Percentiles rank a stretch among this genome's conserved stretches.
Conservation (phyloP, 1,140 invertebrate genomes). For the Scaptodrosophila lebanonensis region DNA sequence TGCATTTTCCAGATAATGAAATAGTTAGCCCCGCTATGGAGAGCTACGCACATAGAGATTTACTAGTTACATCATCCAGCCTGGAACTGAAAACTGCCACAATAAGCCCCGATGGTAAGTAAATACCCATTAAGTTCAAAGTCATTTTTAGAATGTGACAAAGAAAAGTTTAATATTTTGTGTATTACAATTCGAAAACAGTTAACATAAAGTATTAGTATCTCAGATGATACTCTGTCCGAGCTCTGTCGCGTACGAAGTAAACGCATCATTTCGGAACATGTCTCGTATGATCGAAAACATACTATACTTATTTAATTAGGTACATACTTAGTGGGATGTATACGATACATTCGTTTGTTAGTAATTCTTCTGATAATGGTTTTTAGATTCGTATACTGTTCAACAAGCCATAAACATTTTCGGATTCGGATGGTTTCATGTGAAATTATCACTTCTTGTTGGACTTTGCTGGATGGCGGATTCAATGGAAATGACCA, state of each 20-base stretch:
- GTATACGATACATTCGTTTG: background rate
- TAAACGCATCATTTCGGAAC: too few relatives aligned
- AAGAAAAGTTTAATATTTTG: too few relatives aligned
- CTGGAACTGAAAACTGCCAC: conserved; percentile 88
- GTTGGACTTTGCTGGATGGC: conserved; percentile 97
- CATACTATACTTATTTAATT: background rate
- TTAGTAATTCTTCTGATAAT: background rate
- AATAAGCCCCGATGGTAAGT: conserved; percentile 88
- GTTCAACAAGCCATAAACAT: conserved; percentile 97
- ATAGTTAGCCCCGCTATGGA: conserved; percentile 14
- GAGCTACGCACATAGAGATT: conserved; percentile 20
- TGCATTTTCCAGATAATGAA: conserved; percentile 38
- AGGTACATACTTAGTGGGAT: too few relatives aligned
- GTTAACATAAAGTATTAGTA: too few relatives aligned
- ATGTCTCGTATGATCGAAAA: too few relatives aligned
- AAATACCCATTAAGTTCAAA: too few relatives aligned
- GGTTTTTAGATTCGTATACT: conserved; percentile 89
- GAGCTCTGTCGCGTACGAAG: too few relatives aligned
- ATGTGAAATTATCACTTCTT: conserved; percentile 92
- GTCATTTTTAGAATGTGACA: too few relatives aligned
- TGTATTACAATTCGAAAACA: too few relatives aligned
- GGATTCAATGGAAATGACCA: conserved; percentile 99
- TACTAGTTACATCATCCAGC: conserved; percentile 73
- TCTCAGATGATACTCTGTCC: too few relatives aligned
- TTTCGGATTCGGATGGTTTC: conserved; percentile 96